A percentile compares a stretch with the other conserved stretches of the same genome.
Evolutionary conservation across 30 jellyfish, hydroid and myxozoan genomes (phyloP).

Genomic region (Pseudorhiza aurosa): DNA sequence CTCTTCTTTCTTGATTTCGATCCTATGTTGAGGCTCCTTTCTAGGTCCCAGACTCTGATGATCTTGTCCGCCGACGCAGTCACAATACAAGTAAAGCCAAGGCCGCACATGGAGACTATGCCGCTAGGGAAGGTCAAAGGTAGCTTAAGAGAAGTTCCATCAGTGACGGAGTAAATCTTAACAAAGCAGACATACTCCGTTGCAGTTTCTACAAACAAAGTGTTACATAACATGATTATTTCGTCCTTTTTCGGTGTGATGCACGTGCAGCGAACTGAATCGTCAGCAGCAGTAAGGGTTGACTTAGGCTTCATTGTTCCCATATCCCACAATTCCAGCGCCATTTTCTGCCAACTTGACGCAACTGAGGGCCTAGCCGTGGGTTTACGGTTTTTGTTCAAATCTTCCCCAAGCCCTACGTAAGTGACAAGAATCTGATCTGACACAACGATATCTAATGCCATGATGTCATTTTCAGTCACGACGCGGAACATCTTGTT

Average conservation of each 20-base stretch:
- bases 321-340: slow-evolving; percentile 69
- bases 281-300: slow-evolving; percentile 27
- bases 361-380: slow-evolving; percentile 70
- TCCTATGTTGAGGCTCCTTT: slow-evolving; percentile 41
- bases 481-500: slow-evolving; percentile 23
- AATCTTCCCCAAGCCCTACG: slow-evolving; percentile 31
- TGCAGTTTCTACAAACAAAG: slow-evolving; percentile 44
- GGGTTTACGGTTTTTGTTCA: slow-evolving; percentile 20
- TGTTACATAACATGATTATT: slow-evolving; percentile 47
- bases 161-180: slow-evolving; percentile 32
- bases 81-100: slow-evolving; percentile 32
- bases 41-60: slow-evolving; percentile 74
- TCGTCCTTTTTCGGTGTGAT: slow-evolving; percentile 52
- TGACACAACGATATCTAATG: slow-evolving; percentile 28
- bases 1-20: neutral
- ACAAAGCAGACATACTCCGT: slow-evolving; percentile 51
- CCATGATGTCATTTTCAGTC: slow-evolving; percentile 36
- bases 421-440: slow-evolving; percentile 41
- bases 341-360: slow-evolving; percentile 54
- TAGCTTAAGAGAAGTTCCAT: slow-evolving; percentile 14
- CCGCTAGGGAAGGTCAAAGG: slow-evolving; percentile 60
- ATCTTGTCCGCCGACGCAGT: slow-evolving; percentile 72
- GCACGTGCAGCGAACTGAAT: slow-evolving; percentile 51
- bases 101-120: slow-evolving; percentile 34
- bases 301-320: slow-evolving; percentile 21